Base-by-base conservation (phyloP, 92 coral and sea anemone species). In the Epizoanthus fatuus region DNA sequence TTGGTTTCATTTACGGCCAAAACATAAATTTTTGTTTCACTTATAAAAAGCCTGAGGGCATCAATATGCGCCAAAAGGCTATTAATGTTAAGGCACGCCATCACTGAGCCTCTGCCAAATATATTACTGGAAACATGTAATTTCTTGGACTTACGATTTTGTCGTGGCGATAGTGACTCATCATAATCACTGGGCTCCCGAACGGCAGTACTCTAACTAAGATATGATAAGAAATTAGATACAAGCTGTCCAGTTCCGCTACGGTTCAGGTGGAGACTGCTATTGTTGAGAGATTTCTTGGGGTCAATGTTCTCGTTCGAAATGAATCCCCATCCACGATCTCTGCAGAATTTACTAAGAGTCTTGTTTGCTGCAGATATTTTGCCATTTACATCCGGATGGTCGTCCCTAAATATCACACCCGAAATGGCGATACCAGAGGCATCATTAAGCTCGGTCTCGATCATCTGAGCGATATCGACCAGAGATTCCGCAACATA, bases 341-440 rank as follows among this genome's bases (percentile, higher is more conserved):
- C 20, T 49, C 53, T n/a, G 35, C 77, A 81, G 78, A 51, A 14
- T 56, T 51, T 81, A 56, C 25, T 22, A 22, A 0, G 25, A 22
- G 25, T 80, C 37, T 81, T 63, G 71, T 66, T 81, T 47, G 67
- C 85, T 65, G 70, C 45, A 4, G 60, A 51, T 62, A 65, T 81
- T 65, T 81, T 81, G 44, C 9, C 74, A 55, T 81, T 81, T 54
- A 81, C 58, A 6, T 65, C 76, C 19, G 63, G 85, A 59, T 81
- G 70, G 60, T 66, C 74, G 4, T 80, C 44, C 11, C 85, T 80
- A 2, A 45, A 39, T 47, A 80, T 63, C 8, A 57, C 1, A 57
- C 6, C n/a, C 22, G 32, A 59, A 16, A n/a, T 59, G n/a, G 20
- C 65, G 64, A 59, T 59, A 59, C 64, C n/a, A 59, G 32, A 5